Evolutionary conservation across 2,888 invertebrate genomes (phyloP).

Genomic region (Hirtodrosophila alboralis): DNA sequence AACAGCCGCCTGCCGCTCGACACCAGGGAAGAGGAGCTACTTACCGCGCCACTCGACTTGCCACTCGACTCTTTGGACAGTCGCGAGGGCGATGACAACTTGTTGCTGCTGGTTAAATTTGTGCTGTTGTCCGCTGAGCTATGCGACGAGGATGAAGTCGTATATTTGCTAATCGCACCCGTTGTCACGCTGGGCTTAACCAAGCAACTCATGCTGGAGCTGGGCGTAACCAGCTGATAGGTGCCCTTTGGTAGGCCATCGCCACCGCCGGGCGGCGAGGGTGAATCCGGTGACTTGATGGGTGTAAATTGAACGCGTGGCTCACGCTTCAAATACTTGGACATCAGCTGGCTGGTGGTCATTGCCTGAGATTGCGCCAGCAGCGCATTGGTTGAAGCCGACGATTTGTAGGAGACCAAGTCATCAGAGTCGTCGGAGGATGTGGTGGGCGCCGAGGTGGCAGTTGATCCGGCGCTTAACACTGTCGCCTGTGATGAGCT

Average conservation of each 20-base stretch:
- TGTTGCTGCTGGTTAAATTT: conserved; percentile 62
- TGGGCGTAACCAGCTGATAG: conserved; percentile 77
- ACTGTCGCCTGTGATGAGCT: conserved; percentile 83
- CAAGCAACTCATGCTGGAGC: conserved; percentile 39
- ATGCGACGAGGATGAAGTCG: conserved; percentile 50
- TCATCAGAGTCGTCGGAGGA: conserved; percentile 83
- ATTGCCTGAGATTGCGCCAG: conserved; percentile 83
- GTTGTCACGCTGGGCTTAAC: conserved; percentile 64
- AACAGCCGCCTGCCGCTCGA: conserved; percentile 80
- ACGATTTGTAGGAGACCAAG: conserved; percentile 82
- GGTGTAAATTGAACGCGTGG: conserved; percentile 83
- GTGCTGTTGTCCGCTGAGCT: conserved; percentile 60
- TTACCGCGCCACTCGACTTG: conserved; percentile 56
- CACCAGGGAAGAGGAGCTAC: conserved; percentile 70
- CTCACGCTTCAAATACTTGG: conserved; percentile 83
- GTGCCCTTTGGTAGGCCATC: conserved; percentile 81
- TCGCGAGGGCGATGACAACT: conserved; percentile 80
- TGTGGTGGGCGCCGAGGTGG: conserved; percentile 81
- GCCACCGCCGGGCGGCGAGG: conserved; percentile 80
- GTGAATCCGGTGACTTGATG: conserved; percentile 82
- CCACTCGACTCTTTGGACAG: conserved; percentile 58
- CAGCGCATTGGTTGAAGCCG: conserved; percentile 82
- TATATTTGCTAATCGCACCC: conserved; percentile 75
- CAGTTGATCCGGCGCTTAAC: conserved; percentile 82
- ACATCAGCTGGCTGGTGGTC: conserved; percentile 83